Base-by-base conservation (phyloP, 2,888 invertebrate species). In the Cantharis nigra region DNA sequence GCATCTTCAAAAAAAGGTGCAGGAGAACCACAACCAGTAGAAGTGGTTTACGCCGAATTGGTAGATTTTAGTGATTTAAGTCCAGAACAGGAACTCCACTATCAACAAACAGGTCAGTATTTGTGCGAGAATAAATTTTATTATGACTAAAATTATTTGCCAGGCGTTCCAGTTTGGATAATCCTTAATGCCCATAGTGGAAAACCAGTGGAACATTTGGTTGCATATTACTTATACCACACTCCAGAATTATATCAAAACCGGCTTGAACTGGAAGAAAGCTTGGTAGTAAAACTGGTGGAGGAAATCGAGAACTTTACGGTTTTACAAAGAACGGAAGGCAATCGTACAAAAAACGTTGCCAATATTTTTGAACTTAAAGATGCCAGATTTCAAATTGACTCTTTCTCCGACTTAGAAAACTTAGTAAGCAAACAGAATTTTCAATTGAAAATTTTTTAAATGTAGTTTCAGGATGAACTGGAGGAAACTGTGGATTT, bases 151-250 rank as follows among this genome's bases (percentile, higher is more conserved):
- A 67, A 67, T 2, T 67, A 16, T 49, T 64, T 72, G n/a, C n/a
- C 49, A 80, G 83, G 83, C 13, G 72, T 83, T 11, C 80, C 81
- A 0, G 80, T 78, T 76, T 83, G 83, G 83, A 26, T 81, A 1
- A 63, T 82, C 10, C 28, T 70, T 1, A 80, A 81, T 62, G 74
- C 79, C 10, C 72, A 77, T 14, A 62, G 69, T 69, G 64, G 72
- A 11, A 78, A 75, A 63, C 74, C 78, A 0, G n/a, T 81, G 4
- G 74, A 76, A 14, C 71, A 73, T 33, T 63, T 76, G 18, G 64
- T 83, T 20, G 63, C 75, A 3, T 13, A 23, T 9, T 81, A 78
- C 63, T 76, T 83, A 18, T 18, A 28, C 18, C 30, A 70, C 11
- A 81, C 79, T 2, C 62, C 70, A 3, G 80, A 81, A 20, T 67